Base-by-base conservation (phyloP, 92 coral and sea anemone species). In the Umimayanthus kanabou region DNA sequence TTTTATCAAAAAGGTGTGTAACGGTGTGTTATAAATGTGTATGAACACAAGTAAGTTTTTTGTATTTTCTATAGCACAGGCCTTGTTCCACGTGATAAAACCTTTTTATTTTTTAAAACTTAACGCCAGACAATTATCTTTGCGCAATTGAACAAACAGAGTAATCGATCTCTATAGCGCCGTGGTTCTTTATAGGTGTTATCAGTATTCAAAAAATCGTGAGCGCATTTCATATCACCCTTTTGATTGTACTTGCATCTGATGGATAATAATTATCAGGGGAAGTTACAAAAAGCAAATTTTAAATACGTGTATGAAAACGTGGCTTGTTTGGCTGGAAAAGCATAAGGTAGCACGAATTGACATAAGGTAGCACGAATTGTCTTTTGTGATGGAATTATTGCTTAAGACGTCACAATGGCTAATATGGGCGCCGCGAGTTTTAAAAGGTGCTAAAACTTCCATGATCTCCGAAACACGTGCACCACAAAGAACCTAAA, bases 391-490 rank as follows among this genome's bases (percentile, higher is more conserved):
- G 18, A 37, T 61, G 23, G 22, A 40, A 14, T 65, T 14, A 4
- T 70, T 20, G 28, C 22, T 45, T 4, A 40, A 16, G 7, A 83
- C 87, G 66, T 83, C 87, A 83, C 78, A 70, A 83, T 43, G 14
- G 53, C 61, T 20, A 5, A 14, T 66, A 25, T 8, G 18, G 20
- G 66, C 77, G 76, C 87, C 87, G 87, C 79, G 87, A 83, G 65
- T 69, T 83, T 83, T 83, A 83, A 83, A 83, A 83, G 85, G 78
- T 83, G 87, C 61, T n/a, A 70, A 78, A 47, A 83, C 4, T 33
- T 37, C 18, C 85, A 26, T 49, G 65, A 45, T 78, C 40, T 37
- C 37, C 20, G 33, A 29, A 81, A 70, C 87, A 83, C 79, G 78
- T 83, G 87, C 87, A 42, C 25, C 33, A 83, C 85, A 81, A 81